Evolutionary conservation across 2,888 invertebrate species (phyloP).

Genomic region (Amphipoea lucens): DNA sequence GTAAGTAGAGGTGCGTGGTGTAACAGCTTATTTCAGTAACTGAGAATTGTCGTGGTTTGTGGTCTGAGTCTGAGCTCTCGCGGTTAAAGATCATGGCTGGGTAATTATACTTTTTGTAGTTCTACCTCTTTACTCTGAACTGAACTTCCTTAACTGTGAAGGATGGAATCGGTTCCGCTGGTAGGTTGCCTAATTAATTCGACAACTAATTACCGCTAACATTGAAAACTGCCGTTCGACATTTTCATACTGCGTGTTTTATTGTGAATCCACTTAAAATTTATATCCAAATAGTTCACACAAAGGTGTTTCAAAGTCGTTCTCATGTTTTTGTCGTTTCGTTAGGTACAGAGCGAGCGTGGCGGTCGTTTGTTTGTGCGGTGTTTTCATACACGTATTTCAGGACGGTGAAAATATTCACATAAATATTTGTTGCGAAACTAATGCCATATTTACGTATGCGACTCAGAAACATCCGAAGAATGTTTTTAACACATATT

Average conservation of each 20-base stretch:
- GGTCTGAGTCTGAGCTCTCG: constrained; percentile 53
- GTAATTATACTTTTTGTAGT: constrained; percentile 62
- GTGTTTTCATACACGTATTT: constrained; percentile 47
- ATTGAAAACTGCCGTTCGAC: constrained; percentile 66
- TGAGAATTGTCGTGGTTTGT: constrained; percentile 61
- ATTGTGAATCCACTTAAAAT: constrained; percentile 32
- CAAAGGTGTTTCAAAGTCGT: constrained; percentile 63
- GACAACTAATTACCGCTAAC: constrained; percentile 68
- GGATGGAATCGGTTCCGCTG: constrained; percentile 76
- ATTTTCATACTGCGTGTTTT: constrained; percentile 50
- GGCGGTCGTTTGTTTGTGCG: constrained; percentile 48
- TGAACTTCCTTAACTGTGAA: constrained; percentile 78
- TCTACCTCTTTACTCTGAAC: constrained; percentile 70
- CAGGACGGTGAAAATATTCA: constrained; percentile 39
- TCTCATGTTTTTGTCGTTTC: constrained; percentile 62
- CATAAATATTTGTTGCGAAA: constrained; percentile 30
- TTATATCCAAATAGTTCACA: constrained; percentile 60
- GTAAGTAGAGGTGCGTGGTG: constrained; percentile 57
- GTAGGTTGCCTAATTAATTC: constrained; percentile 70
- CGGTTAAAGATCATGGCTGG: constrained; percentile 62
- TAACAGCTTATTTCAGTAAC: constrained; percentile 63
- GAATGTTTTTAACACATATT: constrained; percentile 12
- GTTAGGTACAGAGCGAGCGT: constrained; percentile 38
- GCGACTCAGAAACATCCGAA: not conserved
- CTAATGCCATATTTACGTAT: constrained; percentile 17